Base-by-base conservation (phyloP, 2,888 invertebrate species). In the Odontomyia ornata region DNA sequence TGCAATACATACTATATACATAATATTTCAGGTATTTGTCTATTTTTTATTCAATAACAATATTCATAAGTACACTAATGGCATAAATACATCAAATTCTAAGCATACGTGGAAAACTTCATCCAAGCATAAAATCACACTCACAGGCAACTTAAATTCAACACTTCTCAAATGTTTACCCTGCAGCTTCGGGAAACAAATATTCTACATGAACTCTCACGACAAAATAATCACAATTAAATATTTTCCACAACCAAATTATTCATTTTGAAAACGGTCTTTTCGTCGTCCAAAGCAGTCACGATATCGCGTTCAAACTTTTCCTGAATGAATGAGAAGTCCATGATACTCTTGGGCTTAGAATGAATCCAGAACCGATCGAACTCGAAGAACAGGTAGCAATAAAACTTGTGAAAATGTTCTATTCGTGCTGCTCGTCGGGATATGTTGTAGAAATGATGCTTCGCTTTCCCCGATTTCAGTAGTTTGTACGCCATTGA, bases 341-440 rank as follows among this genome's bases (percentile, higher is more conserved):
- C 96, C 98, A 99, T 99, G 80, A 99, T 96, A 84, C 95, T 94
- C 80, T 90, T 91, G 0, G 99, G 98, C 83, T 96, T 95, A 25
- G 95, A 93, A 80, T 93, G 91, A 81, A 97, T 91, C 99, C 99
- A 99, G 87, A 95, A 94, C 82, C 93, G 92, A 87, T 98, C 97
- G 88, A 99, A 99, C 84, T 97, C 95, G 84, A 93, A 94, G 86
- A 98, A 96, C 73, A 98, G 88, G 85, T 95, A 96, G 86, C 96
- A 95, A 87, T 98, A 98, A 83, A 98, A 93, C 84, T 93, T 93
- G 87, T 99, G 96, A 87, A 98, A 99, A 84, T 95, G 89, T 84
- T 90, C 89, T 71, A 95, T 85, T 43, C 88, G 89, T 13, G 93
- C 92, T 76, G 92, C 85, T 77, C 90, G 88, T 82, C 90, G 91